phyloP scores from a whole-genome alignment of 2,888 invertebrate species.

The Monoplex corrugatus region DNA sequence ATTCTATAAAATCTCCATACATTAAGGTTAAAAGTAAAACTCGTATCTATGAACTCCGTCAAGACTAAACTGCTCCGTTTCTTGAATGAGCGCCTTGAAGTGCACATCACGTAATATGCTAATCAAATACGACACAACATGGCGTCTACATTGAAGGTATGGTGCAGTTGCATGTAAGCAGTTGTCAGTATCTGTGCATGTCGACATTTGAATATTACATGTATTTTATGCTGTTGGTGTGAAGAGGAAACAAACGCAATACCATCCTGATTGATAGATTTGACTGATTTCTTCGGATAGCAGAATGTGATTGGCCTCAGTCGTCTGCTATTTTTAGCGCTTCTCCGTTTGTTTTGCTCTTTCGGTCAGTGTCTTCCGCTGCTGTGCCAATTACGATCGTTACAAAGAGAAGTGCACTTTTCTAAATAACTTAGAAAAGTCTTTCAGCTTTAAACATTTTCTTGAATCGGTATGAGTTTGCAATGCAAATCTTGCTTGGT shows the following conservation, averaged over 20 bases:
- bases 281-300: background rate
- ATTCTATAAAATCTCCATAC: background rate
- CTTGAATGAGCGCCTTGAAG: background rate
- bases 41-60: background rate
- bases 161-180: background rate
- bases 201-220: background rate
- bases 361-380: no score
- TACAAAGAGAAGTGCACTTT: no score
- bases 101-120: conserved; percentile 44
- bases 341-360: background rate
- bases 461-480: background rate
- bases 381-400: no score
- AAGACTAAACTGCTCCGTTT: background rate
- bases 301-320: background rate
- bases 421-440: no score
- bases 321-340: background rate
- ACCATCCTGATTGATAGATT: background rate
- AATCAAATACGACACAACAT: conserved; percentile 47
- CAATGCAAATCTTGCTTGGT: no score
- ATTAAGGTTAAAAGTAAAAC: background rate
- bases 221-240: background rate
- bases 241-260: background rate
- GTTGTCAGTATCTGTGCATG: background rate
- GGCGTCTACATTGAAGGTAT: conserved; percentile 37
- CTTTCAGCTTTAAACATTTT: no score